These are phyloP conservation scores for Anolis carolinensis DNA, from an alignment of 2,113 vertebrate species.

Conservation along the genomic window DNA sequence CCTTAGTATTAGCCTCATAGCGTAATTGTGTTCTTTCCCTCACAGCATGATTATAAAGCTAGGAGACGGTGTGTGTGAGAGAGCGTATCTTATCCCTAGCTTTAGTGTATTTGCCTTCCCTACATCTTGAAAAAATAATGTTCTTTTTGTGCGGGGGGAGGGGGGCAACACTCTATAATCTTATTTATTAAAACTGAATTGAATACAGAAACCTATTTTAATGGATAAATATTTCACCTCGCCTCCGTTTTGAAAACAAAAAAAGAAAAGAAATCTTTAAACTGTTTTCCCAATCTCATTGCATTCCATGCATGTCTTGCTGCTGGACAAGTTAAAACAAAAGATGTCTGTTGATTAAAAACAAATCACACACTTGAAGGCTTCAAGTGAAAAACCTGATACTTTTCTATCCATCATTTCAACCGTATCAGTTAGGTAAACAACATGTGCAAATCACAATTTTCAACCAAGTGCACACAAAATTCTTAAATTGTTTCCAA, in stretches of 20 bases:
- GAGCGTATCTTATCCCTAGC: conserved; percentile 27
- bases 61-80: background rate
- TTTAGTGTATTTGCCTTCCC: background rate
- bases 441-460: background rate
- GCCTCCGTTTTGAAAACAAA: background rate
- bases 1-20: conserved; percentile 33
- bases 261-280: background rate
- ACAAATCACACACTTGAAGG: background rate
- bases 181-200: conserved; percentile 30
- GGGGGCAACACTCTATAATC: conserved; percentile 25
- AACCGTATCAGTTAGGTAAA: background rate
- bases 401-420: background rate
- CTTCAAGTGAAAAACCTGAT: conserved; percentile 10
- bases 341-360: background rate
- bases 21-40: conserved; percentile 34
- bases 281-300: background rate
- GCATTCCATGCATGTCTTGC: background rate
- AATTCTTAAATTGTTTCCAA: background rate
- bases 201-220: conserved; percentile 2
- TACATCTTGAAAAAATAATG: background rate
- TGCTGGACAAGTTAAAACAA: conserved; percentile 23
- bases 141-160: background rate
- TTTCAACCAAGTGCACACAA: background rate
- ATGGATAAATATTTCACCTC: background rate
- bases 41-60: conserved; percentile 20